Conservation (phyloP, 2,113 vertebrate genomes). For the Diadophis punctatus region DNA sequence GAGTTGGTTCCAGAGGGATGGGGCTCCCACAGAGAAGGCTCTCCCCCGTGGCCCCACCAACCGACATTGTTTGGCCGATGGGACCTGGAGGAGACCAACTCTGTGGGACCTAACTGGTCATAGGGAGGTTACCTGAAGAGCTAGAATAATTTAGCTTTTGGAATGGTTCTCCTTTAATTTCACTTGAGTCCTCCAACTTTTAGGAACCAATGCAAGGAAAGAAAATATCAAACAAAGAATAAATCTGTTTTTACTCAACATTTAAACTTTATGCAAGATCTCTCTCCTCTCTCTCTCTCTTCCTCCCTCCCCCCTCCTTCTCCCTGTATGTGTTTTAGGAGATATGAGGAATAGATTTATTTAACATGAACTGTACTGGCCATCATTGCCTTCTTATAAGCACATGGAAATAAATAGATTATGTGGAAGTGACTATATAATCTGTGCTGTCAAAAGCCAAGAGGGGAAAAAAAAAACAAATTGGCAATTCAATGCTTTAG, state of each 20-base stretch:
- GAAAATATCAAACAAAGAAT: background rate
- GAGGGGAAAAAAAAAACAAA: background rate
- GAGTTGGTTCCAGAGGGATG: too few species aligned
- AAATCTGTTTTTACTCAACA: background rate
- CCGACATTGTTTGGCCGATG: too few species aligned
- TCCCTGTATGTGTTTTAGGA: background rate
- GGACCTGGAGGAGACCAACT: too few species aligned
- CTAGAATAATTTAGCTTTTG: slow-evolving; percentile 5
- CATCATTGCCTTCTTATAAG: background rate
- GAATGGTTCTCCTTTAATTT: background rate
- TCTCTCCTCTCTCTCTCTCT: background rate
- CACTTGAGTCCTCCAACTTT: background rate
- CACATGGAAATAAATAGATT: slow-evolving; percentile 1
- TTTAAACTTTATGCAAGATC: background rate
- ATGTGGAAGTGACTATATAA: background rate
- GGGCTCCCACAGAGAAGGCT: too few species aligned
- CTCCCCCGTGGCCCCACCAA: too few species aligned
- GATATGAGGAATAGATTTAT: background rate
- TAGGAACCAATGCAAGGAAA: background rate
- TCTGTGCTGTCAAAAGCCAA: background rate
- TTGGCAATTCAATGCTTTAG: background rate
- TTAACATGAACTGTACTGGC: background rate
- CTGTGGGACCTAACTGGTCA: too few species aligned
- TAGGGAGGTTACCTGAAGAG: background rate
- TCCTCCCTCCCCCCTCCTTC: background rate